A percentile compares a stretch with the other conserved stretches of the same genome.
Conservation (phyloP, 2,888 invertebrate genomes). For the Cryptocephalus primarius region DNA sequence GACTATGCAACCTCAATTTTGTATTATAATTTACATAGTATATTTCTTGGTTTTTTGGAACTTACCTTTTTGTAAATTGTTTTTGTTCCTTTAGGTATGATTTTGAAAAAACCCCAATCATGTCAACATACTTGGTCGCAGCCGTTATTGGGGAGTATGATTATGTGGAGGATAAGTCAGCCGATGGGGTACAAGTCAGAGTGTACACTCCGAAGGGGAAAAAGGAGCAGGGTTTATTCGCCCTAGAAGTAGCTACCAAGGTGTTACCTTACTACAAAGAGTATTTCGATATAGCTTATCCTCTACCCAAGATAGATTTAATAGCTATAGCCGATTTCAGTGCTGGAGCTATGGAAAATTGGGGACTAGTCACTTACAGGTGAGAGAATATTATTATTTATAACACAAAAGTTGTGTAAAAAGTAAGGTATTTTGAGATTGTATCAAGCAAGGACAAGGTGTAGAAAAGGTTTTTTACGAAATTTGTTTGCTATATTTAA, state of each 20-base stretch:
- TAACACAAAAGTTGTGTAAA: not conserved
- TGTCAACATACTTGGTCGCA: conserved; percentile 94
- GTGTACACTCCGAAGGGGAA: conserved; percentile 85
- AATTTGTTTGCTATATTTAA: no score
- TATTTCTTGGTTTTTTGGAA: no score
- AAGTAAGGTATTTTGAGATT: no score
- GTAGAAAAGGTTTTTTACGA: no score
- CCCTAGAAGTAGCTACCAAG: conserved; percentile 83
- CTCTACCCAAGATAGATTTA: conserved; percentile 91
- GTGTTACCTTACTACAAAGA: conserved; percentile 89
- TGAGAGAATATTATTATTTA: conserved; percentile 8
- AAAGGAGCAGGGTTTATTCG: conserved; percentile 84
- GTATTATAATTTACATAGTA: no score
- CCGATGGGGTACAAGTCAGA: conserved; percentile 70
- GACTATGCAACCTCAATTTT: no score
- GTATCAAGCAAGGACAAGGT: no score
- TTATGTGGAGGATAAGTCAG: conserved; percentile 73
- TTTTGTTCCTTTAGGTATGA: conserved; percentile 27
- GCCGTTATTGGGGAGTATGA: conserved; percentile 93
- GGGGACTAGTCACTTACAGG: conserved; percentile 85
- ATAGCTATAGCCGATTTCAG: conserved; percentile 95
- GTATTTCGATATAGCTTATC: conserved; percentile 91
- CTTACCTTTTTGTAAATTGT: no score
- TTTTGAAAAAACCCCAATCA: conserved; percentile 79
- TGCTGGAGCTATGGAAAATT: conserved; percentile 96